phyloP scores from a whole-genome alignment of 2,888 invertebrate genomes.

The Ophion costatus region DNA sequence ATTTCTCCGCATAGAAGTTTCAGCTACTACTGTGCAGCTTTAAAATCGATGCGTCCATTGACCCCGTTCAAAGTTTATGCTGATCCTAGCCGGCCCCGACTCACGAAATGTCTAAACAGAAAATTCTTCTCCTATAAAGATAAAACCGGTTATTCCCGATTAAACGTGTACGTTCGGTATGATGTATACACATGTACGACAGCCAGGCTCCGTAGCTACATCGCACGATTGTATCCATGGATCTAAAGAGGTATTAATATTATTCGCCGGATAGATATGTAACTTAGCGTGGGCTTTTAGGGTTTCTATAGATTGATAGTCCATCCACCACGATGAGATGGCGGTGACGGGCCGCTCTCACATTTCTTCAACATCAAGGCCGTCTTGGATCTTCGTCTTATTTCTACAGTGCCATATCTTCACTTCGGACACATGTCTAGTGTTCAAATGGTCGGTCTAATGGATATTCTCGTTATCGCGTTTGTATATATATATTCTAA shows the following conservation, averaged over 20 bases:
- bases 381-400: conserved; percentile 27
- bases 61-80: conserved; percentile 21
- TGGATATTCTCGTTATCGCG: conserved; percentile 21
- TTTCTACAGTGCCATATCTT: conserved; percentile 32
- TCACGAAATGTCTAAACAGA: conserved; percentile 43
- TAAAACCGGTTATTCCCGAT: conserved; percentile 61
- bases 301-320: conserved; percentile 50
- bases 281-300: conserved; percentile 57
- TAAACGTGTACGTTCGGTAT: background rate
- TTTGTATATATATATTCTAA: conserved; percentile 2
- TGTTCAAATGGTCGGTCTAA: conserved; percentile 20
- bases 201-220: conserved; percentile 1
- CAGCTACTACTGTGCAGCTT: conserved; percentile 16
- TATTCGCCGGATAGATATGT: conserved; percentile 62
- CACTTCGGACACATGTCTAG: conserved; percentile 8
- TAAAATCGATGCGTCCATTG: conserved; percentile 19
- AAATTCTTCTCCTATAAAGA: conserved; percentile 54
- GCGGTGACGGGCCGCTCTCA: conserved; percentile 6
- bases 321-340: conserved; percentile 13
- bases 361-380: conserved; percentile 12
- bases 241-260: conserved; percentile 63
- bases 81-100: conserved; percentile 19
- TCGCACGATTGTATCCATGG: conserved; percentile 1
- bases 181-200: conserved; percentile 41
- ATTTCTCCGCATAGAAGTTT: conserved; percentile 15